A percentile compares a stretch with the other conserved stretches of the same genome.
phyloP scores from a whole-genome alignment of 1,140 invertebrate species.

The Zaprionus gabonicus region DNA sequence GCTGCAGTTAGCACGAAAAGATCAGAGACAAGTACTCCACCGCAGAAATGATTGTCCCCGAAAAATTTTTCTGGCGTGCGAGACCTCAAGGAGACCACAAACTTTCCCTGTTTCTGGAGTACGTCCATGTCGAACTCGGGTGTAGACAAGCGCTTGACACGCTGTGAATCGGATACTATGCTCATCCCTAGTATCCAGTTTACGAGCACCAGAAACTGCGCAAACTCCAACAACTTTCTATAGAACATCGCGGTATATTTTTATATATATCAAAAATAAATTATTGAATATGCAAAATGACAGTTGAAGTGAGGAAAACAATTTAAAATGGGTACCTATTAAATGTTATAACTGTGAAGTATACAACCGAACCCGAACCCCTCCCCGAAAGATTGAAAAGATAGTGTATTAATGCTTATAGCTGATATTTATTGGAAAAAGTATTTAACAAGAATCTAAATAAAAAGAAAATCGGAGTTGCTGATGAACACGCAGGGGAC shows the following conservation, averaged over 20 bases:
- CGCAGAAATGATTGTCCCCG: constrained; percentile 61
- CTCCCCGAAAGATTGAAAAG: no score
- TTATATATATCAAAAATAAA: not conserved
- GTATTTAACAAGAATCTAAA: no score
- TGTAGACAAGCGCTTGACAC: constrained; percentile 40
- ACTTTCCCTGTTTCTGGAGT: constrained; percentile 11
- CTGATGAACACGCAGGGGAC: constrained; percentile 70
- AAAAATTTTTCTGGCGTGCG: constrained; percentile 43
- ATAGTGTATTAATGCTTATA: constrained; percentile 13
- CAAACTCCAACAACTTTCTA: constrained; percentile 4
- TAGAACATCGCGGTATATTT: not conserved
- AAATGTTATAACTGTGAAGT: no score
- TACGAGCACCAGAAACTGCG: not conserved
- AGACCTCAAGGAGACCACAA: constrained; percentile 58
- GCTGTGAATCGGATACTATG: not conserved
- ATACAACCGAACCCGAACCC: no score
- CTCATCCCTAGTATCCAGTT: not conserved
- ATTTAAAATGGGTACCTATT: not conserved
- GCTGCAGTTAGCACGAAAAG: constrained; percentile 52
- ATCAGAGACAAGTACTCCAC: constrained; percentile 40
- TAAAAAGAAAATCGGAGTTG: constrained; percentile 44
- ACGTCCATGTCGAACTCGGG: not conserved
- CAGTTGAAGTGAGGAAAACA: not conserved
- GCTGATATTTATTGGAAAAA: constrained; percentile 26
- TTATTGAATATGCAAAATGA: not conserved